Evolutionary conservation across 2,797 vertebrate species (phyloP), one percentile per base, ranked within the genome.

Genomic region (Moxostoma hubbsi): DNA sequence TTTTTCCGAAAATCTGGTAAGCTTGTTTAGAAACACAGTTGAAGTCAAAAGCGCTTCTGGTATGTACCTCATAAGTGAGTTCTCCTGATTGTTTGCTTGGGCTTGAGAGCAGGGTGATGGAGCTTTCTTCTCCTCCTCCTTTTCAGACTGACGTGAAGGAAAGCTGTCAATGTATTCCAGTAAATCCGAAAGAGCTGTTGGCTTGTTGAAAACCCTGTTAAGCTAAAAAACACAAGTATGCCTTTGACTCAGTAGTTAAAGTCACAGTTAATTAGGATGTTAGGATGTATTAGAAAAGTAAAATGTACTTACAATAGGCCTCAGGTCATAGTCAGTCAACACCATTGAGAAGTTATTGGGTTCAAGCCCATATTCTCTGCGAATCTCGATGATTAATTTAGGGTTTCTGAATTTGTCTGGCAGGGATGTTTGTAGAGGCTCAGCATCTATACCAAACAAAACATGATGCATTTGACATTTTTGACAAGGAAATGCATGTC

Each of bases 261-360:
- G 24, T 12, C 0, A 45, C 2, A 53, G 16, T 18, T 8, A 68
- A 68, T 70, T 0, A 77, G 15, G 7, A 71, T 13, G 7, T 24
- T 24, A 24, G 24, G 24, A 24, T 24, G 24, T 24, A 24, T 24
- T 24, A 66, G 36, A 63, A 7, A 46, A 9, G 24, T 24, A 24
- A 53, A n/a, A 13, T 62, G 7, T 53, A 36, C 89, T 91, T 84
- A 94, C 94, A 2, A 80, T 86, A 72, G 89, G 86, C 75, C 80
- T 91, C 57, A 93, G 87, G 85, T 95, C 93, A 53, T 94, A 94
- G 89, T 95, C 94, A 0, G 91, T 92, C 83, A 95, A 75, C 0
- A 90, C 91, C 92, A 94, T 90, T 53, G 92, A 94, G 81, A 94
- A 95, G 69, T 93, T 90, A 7, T 91, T 57, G 10, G 90, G 90